Evolutionary conservation across 2,888 invertebrate genomes (phyloP).

Genomic region (Thumatha senex): DNA sequence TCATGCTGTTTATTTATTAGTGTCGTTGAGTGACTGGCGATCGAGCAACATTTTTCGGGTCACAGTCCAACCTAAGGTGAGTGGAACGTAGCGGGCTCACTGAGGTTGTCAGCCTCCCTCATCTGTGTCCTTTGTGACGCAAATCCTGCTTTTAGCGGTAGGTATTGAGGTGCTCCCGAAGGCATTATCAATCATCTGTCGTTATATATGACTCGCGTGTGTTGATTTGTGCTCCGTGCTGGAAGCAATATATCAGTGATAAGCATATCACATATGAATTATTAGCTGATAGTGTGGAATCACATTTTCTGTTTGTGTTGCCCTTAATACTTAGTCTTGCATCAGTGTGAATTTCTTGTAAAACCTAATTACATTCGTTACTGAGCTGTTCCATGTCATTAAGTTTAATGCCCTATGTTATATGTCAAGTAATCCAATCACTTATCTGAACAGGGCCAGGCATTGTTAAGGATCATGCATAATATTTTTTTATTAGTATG

Average conservation of each 20-base stretch:
- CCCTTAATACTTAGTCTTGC: neutral
- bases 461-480: neutral
- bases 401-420: neutral
- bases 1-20: constrained; percentile 76
- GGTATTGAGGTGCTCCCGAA: constrained; percentile 32
- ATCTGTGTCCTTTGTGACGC: constrained; percentile 48
- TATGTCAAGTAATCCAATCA: neutral
- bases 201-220: constrained; percentile 41
- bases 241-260: constrained; percentile 33
- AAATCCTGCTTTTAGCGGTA: constrained; percentile 34
- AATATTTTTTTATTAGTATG: too few species aligned
- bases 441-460: neutral
- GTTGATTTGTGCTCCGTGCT: constrained; percentile 43
- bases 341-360: constrained; percentile 3
- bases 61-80: constrained; percentile 73
- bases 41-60: constrained; percentile 70
- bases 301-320: constrained; percentile 10
- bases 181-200: constrained; percentile 43
- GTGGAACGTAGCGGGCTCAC: constrained; percentile 39
- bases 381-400: constrained; percentile 3
- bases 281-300: constrained; percentile 11
- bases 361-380: constrained; percentile 7
- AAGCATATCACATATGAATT: constrained; percentile 24
- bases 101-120: constrained; percentile 31
- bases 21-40: constrained; percentile 60